Evolutionary conservation across 2,113 vertebrate species (phyloP).

Genomic region (Choloepus hoffmanni): DNA sequence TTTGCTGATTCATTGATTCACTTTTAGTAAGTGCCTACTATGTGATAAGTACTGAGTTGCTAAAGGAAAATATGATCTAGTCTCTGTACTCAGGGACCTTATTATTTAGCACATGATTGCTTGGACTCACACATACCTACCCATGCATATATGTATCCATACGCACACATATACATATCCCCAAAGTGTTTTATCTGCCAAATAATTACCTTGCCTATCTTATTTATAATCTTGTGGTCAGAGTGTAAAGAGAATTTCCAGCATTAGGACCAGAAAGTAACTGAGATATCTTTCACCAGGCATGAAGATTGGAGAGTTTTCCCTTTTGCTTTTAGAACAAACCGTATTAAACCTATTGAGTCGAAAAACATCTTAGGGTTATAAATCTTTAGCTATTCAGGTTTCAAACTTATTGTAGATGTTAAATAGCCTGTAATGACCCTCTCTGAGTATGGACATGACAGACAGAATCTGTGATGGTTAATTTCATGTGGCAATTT

Average conservation of each 20-base stretch:
- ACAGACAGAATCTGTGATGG: not conserved
- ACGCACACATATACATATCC: not conserved
- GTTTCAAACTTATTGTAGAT: not conserved
- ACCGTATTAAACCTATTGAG: not conserved
- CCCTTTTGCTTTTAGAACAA: constrained; percentile 12
- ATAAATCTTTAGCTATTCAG: not conserved
- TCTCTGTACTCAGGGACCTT: not conserved
- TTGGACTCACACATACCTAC: not conserved
- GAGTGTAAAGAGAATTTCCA: not conserved
- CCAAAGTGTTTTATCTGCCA: not conserved
- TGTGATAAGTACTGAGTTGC: not conserved
- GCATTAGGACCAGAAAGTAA: not conserved
- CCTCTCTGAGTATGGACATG: not conserved
- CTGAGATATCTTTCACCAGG: not conserved
- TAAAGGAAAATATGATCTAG: not conserved
- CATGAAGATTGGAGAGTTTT: not conserved
- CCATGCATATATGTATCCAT: no score
- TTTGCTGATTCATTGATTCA: not conserved
- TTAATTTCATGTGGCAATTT: no score
- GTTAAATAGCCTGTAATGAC: not conserved
- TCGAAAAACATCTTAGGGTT: not conserved
- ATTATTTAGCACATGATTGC: not conserved
- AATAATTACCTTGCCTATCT: not conserved
- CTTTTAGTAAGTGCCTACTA: not conserved
- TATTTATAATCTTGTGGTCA: not conserved